Conservation (phyloP, 2,888 invertebrate genomes). For the Amphiduros pacificus region DNA sequence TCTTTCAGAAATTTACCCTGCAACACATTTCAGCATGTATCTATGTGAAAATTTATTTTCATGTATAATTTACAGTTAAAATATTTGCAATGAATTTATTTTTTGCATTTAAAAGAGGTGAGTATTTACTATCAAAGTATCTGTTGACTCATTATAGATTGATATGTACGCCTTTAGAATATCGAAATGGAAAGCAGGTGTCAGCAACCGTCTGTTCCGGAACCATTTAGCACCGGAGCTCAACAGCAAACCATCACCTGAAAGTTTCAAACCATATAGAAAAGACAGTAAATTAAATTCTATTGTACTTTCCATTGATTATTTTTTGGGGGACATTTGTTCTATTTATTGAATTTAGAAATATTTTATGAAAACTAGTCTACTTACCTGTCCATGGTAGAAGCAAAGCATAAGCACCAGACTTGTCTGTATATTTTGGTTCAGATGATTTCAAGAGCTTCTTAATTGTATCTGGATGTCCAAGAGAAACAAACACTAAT, state of each 20-base stretch:
- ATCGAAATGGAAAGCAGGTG: conserved; percentile 24
- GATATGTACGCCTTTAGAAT: conserved; percentile 20
- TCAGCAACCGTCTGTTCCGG: conserved; percentile 20
- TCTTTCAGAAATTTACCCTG: conserved; percentile 34
- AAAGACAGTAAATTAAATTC: neutral
- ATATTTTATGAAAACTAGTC: neutral
- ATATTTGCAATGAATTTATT: no score
- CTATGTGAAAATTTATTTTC: no score
- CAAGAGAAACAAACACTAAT: conserved; percentile 27
- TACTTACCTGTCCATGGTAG: neutral
- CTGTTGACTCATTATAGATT: conserved; percentile 14
- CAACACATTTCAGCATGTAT: no score
- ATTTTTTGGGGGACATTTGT: neutral
- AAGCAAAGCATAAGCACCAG: neutral
- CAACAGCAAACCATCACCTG: conserved; percentile 23
- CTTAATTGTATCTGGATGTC: conserved; percentile 41
- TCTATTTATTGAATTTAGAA: neutral
- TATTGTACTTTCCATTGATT: no score
- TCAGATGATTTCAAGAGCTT: conserved; percentile 37
- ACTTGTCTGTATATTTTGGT: neutral
- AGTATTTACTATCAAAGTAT: conserved; percentile 15
- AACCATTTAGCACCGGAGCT: conserved; percentile 16
- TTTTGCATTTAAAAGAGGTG: neutral
- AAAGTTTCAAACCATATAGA: neutral
- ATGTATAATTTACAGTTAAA: no score